These are phyloP conservation scores for Ctenoplectra terminalis DNA, from an alignment of 1,140 invertebrate genomes.

Conservation along the genomic window DNA sequence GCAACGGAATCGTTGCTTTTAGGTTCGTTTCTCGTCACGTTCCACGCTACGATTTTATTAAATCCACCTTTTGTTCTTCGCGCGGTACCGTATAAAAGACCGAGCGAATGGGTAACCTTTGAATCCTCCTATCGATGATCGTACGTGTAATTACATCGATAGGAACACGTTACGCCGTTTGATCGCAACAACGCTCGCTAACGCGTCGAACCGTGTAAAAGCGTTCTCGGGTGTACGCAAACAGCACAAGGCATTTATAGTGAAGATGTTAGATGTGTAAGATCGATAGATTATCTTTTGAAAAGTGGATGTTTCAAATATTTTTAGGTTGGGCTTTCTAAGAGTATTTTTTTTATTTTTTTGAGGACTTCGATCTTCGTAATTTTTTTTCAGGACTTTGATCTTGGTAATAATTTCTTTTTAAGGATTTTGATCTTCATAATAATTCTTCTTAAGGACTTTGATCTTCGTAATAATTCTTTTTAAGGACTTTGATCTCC, in stretches of 20 bases:
- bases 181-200: conserved; percentile 39
- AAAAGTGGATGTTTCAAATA: too few relatives aligned
- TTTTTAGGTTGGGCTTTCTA: too few relatives aligned
- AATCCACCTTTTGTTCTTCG: background rate
- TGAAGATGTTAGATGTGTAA: background rate
- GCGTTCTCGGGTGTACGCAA: conserved; percentile 20
- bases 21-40: background rate
- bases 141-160: conserved; percentile 57
- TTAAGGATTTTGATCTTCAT: too few relatives aligned
- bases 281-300: background rate
- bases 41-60: background rate
- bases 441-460: too few relatives aligned
- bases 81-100: background rate
- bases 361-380: too few relatives aligned
- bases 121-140: conserved; percentile 49
- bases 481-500: too few relatives aligned
- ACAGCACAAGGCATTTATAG: conserved; percentile 7
- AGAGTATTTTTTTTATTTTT: background rate
- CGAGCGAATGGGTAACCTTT: conserved; percentile 39
- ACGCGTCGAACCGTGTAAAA: conserved; percentile 67
- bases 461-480: too few relatives aligned
- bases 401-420: too few relatives aligned
- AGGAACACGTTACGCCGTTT: conserved; percentile 61
- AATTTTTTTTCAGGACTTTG: too few relatives aligned
- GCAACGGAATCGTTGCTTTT: conserved; percentile 21